phyloP scores from a whole-genome alignment of 2,888 invertebrate species.

The Vannuccia rotundouncinata region DNA sequence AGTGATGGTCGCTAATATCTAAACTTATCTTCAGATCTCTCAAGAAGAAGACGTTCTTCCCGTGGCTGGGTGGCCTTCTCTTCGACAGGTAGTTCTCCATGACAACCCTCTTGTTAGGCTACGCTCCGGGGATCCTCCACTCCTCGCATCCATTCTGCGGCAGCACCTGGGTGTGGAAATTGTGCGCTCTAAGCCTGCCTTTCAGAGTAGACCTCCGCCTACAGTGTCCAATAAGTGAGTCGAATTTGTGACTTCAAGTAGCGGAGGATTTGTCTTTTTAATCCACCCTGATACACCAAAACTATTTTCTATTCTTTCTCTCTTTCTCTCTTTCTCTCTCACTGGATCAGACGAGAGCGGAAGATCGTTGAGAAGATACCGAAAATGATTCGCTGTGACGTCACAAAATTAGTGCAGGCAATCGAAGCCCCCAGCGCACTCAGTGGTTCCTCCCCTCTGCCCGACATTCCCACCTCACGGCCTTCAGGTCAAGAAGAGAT shows the following conservation, averaged over 20 bases:
- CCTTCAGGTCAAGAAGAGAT: background rate
- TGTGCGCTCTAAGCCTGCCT: conserved; percentile 37
- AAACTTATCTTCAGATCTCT: conserved; percentile 46
- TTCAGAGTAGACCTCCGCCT: background rate
- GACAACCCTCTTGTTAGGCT: conserved; percentile 51
- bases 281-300: too few relatives aligned
- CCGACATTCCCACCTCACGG: background rate
- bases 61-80: conserved; percentile 53
- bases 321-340: too few relatives aligned
- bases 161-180: conserved; percentile 51
- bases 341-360: background rate
- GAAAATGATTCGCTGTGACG: background rate
- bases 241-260: too few relatives aligned
- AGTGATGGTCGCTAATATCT: too few relatives aligned
- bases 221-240: background rate
- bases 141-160: conserved; percentile 50
- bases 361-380: background rate
- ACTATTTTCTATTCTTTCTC: too few relatives aligned
- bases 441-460: background rate
- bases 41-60: conserved; percentile 52
- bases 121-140: conserved; percentile 50
- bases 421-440: background rate
- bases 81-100: conserved; percentile 50
- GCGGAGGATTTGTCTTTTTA: too few relatives aligned
- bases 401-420: background rate